Percentiles rank a stretch among this genome's conserved stretches.
Conservation (phyloP, 2,797 vertebrate genomes). For the Enteromius radiatus region DNA sequence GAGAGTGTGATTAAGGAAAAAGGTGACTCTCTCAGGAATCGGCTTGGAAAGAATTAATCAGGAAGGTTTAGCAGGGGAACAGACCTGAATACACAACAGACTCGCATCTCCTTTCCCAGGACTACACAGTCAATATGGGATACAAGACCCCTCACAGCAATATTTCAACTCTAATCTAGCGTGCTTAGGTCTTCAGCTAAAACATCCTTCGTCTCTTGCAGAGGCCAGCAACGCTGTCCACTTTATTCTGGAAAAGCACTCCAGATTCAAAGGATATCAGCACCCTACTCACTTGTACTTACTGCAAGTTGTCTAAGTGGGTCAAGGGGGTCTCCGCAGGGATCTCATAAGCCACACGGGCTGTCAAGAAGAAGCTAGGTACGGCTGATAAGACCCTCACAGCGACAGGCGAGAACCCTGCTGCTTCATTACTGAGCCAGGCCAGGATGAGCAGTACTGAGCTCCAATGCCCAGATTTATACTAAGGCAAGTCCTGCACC, state of each 20-base stretch:
- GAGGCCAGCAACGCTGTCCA: slow-evolving; percentile 19
- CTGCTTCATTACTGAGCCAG: slow-evolving; percentile 44
- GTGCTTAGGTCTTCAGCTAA: slow-evolving; percentile 5
- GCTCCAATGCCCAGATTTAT: slow-evolving; percentile 26
- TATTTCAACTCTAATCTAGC: slow-evolving; percentile 38
- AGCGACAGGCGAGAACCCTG: slow-evolving; percentile 31
- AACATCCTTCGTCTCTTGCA: slow-evolving; percentile 14
- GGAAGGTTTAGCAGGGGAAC: slow-evolving; percentile 39
- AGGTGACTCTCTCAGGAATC: slow-evolving; percentile 51
- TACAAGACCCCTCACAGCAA: slow-evolving; percentile 11
- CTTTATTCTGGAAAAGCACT: slow-evolving; percentile 35
- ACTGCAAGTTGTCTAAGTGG: slow-evolving; percentile 49
- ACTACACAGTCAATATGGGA: slow-evolving; percentile 2
- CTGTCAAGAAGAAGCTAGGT: slow-evolving; percentile 46
- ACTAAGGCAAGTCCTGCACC: slow-evolving; percentile 25
- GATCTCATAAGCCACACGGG: slow-evolving; percentile 49
- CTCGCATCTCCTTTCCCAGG: slow-evolving; percentile 11
- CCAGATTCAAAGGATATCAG: slow-evolving; percentile 32
- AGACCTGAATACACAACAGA: slow-evolving; percentile 44
- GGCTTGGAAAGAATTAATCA: slow-evolving; percentile 40
- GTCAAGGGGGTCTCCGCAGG: slow-evolving; percentile 58
- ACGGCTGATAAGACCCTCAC: slow-evolving; percentile 39
- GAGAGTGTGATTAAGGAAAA: slow-evolving; percentile 29
- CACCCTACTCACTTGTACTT: slow-evolving; percentile 22
- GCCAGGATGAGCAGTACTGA: slow-evolving; percentile 29